phyloP scores from a whole-genome alignment of 1,140 invertebrate species.

The Himalopsyche phryganea region DNA sequence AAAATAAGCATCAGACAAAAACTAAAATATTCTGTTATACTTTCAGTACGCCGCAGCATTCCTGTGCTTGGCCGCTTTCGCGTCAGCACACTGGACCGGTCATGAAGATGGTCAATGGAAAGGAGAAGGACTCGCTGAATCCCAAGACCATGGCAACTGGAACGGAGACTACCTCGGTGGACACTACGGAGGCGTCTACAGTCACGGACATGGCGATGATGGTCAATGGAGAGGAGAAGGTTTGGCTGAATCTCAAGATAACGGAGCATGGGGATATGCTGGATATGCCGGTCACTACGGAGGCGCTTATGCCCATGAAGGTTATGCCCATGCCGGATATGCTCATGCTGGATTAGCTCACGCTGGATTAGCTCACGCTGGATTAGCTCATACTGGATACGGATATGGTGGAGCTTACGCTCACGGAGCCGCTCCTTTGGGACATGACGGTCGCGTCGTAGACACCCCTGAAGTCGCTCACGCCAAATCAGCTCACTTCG shows the following conservation, averaged over 20 bases:
- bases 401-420: conserved; percentile 24
- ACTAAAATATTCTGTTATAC: too few species aligned
- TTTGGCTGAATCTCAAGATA: conserved; percentile 13
- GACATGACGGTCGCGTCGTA: conserved; percentile 38
- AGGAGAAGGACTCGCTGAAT: conserved; percentile 24
- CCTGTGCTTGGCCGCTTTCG: conserved; percentile 22
- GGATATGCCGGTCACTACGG: not conserved
- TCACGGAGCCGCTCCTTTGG: conserved; percentile 34
- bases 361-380: conserved; percentile 12
- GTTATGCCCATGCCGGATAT: conserved; percentile 10
- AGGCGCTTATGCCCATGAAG: not conserved
- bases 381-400: not conserved
- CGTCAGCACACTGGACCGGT: conserved; percentile 2
- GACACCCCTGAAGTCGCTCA: conserved; percentile 49
- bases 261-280: conserved; percentile 11
- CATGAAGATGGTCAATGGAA: conserved; percentile 22
- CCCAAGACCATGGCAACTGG: conserved; percentile 17
- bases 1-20: too few species aligned
- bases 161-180: too few species aligned
- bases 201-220: not conserved
- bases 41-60: conserved; percentile 23
- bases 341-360: not conserved
- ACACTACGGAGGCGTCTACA: not conserved
- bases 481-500: conserved; percentile 46
- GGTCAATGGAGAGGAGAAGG: conserved; percentile 19